Evolutionary conservation across 2,888 invertebrate genomes (phyloP).

Genomic region (Digitonthophagus gazella): DNA sequence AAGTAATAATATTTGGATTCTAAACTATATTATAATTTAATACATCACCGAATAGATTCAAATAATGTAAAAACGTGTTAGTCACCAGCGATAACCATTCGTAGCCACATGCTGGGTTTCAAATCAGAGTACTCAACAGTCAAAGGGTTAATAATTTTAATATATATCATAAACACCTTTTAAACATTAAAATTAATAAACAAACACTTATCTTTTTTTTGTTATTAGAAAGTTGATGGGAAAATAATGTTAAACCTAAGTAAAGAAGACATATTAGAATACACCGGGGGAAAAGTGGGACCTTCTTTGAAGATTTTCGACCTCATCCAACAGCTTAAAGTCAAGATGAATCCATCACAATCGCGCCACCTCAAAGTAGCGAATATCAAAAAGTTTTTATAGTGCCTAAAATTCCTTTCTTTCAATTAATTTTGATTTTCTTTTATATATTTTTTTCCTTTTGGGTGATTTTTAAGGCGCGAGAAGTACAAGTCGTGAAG

Average conservation of each 20-base stretch:
- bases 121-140: too few species aligned
- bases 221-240: slow-evolving; percentile 73
- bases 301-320: slow-evolving; percentile 92
- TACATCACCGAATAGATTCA: too few species aligned
- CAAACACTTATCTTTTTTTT: slow-evolving; percentile 2
- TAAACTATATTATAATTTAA: too few species aligned
- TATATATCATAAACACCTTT: too few species aligned
- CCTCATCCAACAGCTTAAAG: slow-evolving; percentile 87
- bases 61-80: too few species aligned
- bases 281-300: slow-evolving; percentile 91
- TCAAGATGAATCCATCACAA: slow-evolving; percentile 75
- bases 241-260: slow-evolving; percentile 74
- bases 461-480: background rate
- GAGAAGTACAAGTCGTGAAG: background rate
- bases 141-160: too few species aligned
- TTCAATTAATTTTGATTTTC: too few species aligned
- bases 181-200: too few species aligned
- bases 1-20: too few species aligned
- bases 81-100: too few species aligned
- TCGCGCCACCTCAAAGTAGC: slow-evolving; percentile 62
- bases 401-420: too few species aligned
- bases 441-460: background rate
- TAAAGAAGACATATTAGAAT: slow-evolving; percentile 86
- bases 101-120: too few species aligned
- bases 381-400: slow-evolving; percentile 65